These are phyloP conservation scores for Deroplatys truncata DNA, from an alignment of 2,888 invertebrate species.

Conservation along the genomic window DNA sequence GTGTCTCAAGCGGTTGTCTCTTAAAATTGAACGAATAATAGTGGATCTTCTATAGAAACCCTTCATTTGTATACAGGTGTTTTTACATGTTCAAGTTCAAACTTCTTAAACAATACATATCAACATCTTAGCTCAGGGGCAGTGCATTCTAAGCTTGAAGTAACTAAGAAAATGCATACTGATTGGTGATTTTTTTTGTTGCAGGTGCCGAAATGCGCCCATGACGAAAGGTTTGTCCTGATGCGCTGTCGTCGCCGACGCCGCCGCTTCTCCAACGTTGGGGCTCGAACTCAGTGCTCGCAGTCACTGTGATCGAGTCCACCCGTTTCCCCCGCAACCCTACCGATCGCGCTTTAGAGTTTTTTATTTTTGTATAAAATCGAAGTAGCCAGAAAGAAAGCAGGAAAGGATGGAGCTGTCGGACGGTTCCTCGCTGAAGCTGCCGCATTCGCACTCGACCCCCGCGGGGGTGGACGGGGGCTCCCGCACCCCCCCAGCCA, in stretches of 20 bases:
- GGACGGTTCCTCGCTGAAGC: constrained; percentile 30
- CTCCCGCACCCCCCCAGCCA: constrained; percentile 69
- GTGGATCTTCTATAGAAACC: too few species aligned
- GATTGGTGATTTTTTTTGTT: not conserved
- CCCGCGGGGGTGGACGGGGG: constrained; percentile 77
- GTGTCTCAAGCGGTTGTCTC: too few species aligned
- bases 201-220: constrained; percentile 7
- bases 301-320: constrained; percentile 4
- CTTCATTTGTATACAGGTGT: too few species aligned
- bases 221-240: not conserved
- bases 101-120: too few species aligned
- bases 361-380: constrained; percentile 3
- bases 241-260: not conserved
- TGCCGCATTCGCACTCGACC: constrained; percentile 70
- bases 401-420: not conserved
- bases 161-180: not conserved
- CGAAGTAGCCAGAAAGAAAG: not conserved
- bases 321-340: not conserved
- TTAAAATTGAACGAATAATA: too few species aligned
- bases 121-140: too few species aligned
- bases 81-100: too few species aligned
- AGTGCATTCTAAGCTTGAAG: not conserved
- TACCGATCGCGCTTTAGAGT: not conserved
- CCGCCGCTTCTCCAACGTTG: not conserved
- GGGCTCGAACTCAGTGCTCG: constrained; percentile 1